Percentiles rank a stretch among this genome's conserved stretches.
Conservation (phyloP, 2,888 invertebrate genomes). For the Caenorhabditis sp. region DNA sequence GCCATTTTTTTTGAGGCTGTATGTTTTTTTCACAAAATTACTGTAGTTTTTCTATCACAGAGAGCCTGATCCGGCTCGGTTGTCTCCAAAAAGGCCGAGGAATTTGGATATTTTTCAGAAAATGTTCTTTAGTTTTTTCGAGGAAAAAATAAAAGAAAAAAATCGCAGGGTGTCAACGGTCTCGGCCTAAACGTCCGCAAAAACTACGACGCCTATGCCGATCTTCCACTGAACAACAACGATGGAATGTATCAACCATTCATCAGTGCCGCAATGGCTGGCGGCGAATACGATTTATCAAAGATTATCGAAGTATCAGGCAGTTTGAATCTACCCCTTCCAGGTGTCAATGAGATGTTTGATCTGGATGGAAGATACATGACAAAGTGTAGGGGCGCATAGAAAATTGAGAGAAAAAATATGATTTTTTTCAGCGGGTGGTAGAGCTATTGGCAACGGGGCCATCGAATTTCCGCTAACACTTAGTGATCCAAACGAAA, state of each 20-base stretch:
- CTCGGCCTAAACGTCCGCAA: conserved; percentile 55
- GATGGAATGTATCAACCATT: conserved; percentile 20
- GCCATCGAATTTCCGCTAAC: conserved; percentile 39
- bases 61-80: no score
- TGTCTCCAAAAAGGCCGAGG: no score
- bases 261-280: conserved; percentile 5
- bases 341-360: conserved; percentile 37
- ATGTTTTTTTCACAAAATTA: no score
- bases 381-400: conserved; percentile 13
- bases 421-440: neutral
- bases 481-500: conserved; percentile 31
- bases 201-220: conserved; percentile 57
- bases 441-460: conserved; percentile 35
- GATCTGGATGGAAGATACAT: conserved; percentile 33
- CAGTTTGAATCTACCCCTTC: conserved; percentile 21
- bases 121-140: conserved; percentile 6
- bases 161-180: conserved; percentile 57
- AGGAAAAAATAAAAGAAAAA: neutral
- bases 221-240: conserved; percentile 18
- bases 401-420: neutral
- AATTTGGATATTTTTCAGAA: neutral
- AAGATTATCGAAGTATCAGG: conserved; percentile 38
- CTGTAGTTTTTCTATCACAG: no score
- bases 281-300: conserved; percentile 32
- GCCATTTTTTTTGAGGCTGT: no score